Evolutionary conservation across 2,797 vertebrate genomes (phyloP).

Genomic region (Botia kubotai): DNA sequence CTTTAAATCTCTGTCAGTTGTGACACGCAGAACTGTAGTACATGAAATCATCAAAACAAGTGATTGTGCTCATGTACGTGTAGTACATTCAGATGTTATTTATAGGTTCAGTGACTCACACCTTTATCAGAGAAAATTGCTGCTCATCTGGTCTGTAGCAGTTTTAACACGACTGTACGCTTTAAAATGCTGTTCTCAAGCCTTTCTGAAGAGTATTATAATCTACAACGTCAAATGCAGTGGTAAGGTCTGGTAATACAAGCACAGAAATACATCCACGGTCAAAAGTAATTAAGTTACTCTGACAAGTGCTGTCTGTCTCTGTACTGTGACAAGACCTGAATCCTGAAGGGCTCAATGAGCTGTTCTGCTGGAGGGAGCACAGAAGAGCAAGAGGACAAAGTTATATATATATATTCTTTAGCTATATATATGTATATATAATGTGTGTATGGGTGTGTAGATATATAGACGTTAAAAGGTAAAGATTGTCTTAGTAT

Average conservation of each 20-base stretch:
- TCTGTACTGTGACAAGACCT: slow-evolving; percentile 29
- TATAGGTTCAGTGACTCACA: slow-evolving; percentile 6
- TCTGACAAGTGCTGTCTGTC: slow-evolving; percentile 4
- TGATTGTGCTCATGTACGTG: background rate
- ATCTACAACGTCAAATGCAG: slow-evolving; percentile 32
- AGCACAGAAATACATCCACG: slow-evolving; percentile 23
- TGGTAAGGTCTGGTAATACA: slow-evolving; percentile 5
- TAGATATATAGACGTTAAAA: too few species aligned
- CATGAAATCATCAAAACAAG: slow-evolving; percentile 1
- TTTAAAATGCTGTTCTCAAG: slow-evolving; percentile 22
- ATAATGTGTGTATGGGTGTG: too few species aligned
- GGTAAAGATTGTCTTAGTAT: background rate
- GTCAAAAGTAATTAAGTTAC: slow-evolving; percentile 34
- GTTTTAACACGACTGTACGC: background rate
- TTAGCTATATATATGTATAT: too few species aligned
- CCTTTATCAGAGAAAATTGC: slow-evolving; percentile 6
- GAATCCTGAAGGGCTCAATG: slow-evolving; percentile 12
- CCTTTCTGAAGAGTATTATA: slow-evolving; percentile 19
- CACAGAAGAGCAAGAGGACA: background rate
- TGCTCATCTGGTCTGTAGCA: background rate
- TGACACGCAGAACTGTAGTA: background rate
- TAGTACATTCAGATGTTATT: slow-evolving; percentile 2
- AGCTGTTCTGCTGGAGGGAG: slow-evolving; percentile 20
- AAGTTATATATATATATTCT: background rate
- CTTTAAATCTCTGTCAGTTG: slow-evolving; percentile 9